Evolutionary conservation across 2,113 vertebrate genomes (phyloP).

Genomic region (Kryptolebias marmoratus): DNA sequence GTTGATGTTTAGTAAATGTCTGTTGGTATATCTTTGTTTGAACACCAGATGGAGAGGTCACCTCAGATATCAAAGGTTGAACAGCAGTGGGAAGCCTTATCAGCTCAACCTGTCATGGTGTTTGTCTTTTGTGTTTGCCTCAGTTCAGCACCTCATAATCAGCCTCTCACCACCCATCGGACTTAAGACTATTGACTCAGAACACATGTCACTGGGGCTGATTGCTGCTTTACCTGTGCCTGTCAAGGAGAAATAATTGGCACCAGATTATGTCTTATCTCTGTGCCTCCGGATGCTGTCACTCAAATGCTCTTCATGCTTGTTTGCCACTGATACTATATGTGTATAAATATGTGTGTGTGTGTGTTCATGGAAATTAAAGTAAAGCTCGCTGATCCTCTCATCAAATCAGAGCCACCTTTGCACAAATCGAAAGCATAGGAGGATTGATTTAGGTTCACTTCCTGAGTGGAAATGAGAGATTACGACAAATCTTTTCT

Average conservation of each 20-base stretch:
- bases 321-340: constrained; percentile 52
- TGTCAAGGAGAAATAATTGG: constrained; percentile 78
- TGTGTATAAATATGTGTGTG: constrained; percentile 19
- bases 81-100: constrained; percentile 49
- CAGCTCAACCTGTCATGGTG: constrained; percentile 40
- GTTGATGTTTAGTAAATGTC: too few species aligned
- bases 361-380: constrained; percentile 31
- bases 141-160: constrained; percentile 61
- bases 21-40: constrained; percentile 10
- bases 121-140: constrained; percentile 55
- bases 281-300: constrained; percentile 70
- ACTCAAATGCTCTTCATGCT: constrained; percentile 67
- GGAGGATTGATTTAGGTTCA: constrained; percentile 72
- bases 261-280: constrained; percentile 79
- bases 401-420: constrained; percentile 64
- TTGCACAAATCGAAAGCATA: constrained; percentile 58
- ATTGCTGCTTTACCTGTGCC: constrained; percentile 72
- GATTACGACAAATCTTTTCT: constrained; percentile 75
- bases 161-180: constrained; percentile 52
- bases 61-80: constrained; percentile 40
- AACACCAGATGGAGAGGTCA: constrained; percentile 55
- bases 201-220: constrained; percentile 71
- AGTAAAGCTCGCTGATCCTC: constrained; percentile 58
- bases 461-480: constrained; percentile 61
- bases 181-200: constrained; percentile 66